A percentile compares a stretch with the other conserved stretches of the same genome.
These are phyloP conservation scores for Coptodon bakossiorum DNA, from an alignment of 2,113 vertebrate genomes.

Conservation along the genomic window DNA sequence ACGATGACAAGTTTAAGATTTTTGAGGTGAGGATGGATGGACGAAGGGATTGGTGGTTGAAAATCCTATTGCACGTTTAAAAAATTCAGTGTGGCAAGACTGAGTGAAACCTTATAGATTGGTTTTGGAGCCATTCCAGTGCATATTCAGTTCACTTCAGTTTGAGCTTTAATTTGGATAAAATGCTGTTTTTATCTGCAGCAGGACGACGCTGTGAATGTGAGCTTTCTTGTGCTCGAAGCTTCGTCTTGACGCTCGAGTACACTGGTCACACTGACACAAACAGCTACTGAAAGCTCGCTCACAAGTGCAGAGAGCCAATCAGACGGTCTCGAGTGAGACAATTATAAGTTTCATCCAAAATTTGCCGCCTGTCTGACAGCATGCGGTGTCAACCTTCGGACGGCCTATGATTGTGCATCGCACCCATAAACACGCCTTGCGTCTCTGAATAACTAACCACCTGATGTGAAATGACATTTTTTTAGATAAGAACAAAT, in stretches of 20 bases:
- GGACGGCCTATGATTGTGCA: not conserved
- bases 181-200: not conserved
- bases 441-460: slow-evolving; percentile 49
- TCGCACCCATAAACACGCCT: slow-evolving; percentile 3
- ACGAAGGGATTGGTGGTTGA: not conserved
- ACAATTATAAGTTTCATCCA: slow-evolving; percentile 30
- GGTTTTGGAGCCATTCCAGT: not conserved
- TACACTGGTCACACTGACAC: slow-evolving; percentile 52
- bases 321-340: slow-evolving; percentile 31
- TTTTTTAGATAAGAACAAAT: slow-evolving; percentile 50
- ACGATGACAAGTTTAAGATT: not conserved
- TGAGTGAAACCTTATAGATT: not conserved
- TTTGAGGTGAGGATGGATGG: not conserved
- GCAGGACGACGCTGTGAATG: not conserved
- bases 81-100: not conserved
- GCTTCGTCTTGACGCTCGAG: not conserved
- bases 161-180: not conserved
- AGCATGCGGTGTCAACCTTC: not conserved
- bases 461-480: slow-evolving; percentile 54
- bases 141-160: not conserved
- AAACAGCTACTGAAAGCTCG: slow-evolving; percentile 56
- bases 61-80: not conserved
- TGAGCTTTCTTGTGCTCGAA: not conserved
- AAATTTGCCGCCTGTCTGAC: slow-evolving; percentile 38
- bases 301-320: slow-evolving; percentile 40